A percentile compares a stretch with the other conserved stretches of the same genome.
phyloP scores from a whole-genome alignment of 1,140 invertebrate species.

The Drosophila lacteicornis region DNA sequence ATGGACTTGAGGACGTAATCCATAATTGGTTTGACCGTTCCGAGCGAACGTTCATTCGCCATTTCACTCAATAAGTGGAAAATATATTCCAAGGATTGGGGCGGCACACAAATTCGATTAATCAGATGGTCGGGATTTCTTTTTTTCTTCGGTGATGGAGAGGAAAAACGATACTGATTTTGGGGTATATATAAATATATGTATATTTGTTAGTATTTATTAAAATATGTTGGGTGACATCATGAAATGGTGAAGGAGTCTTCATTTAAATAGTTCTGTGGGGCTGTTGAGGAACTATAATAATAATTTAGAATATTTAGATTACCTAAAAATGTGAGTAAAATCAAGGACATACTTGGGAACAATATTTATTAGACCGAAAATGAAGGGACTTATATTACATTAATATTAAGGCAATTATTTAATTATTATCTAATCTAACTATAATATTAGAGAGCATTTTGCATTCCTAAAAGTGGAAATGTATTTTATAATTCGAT shows the following conservation, averaged over 20 bases:
- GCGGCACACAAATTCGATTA: slow-evolving; percentile 29
- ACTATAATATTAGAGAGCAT: too few species aligned
- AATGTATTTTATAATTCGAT: too few species aligned
- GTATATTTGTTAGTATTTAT: not conserved
- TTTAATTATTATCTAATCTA: too few species aligned
- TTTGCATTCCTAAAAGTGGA: too few species aligned
- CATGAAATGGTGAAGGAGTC: not conserved
- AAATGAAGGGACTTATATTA: too few species aligned
- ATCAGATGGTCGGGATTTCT: slow-evolving; percentile 19
- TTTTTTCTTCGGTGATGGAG: slow-evolving; percentile 1
- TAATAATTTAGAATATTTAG: not conserved
- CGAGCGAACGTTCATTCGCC: slow-evolving; percentile 49
- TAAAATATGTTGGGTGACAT: not conserved
- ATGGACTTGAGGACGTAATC: slow-evolving; percentile 79
- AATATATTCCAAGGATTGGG: slow-evolving; percentile 30
- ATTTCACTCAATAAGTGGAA: slow-evolving; percentile 48
- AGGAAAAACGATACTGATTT: slow-evolving; percentile 24
- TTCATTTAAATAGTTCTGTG: too few species aligned
- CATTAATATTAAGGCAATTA: too few species aligned
- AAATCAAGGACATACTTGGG: not conserved
- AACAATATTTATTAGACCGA: too few species aligned
- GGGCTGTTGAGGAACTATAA: too few species aligned
- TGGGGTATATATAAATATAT: not conserved
- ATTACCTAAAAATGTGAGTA: not conserved
- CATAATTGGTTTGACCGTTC: slow-evolving; percentile 69